Conservation (phyloP, 1,140 invertebrate genomes). For the Trichogramma pretiosum region DNA sequence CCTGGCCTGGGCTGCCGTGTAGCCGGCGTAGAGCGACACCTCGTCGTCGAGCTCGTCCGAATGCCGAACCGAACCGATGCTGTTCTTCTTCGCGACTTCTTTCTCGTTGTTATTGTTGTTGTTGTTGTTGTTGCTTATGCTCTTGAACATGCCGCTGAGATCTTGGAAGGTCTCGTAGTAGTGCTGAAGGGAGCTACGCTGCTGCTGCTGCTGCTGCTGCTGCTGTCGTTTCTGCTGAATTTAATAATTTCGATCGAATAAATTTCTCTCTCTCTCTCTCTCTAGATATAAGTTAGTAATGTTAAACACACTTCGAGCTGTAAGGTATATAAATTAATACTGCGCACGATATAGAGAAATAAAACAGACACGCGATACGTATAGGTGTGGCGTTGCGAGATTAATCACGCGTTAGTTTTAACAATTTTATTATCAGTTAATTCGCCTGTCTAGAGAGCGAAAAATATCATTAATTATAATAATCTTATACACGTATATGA, state of each 20-base stretch:
- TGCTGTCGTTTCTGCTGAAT: slow-evolving; percentile 35
- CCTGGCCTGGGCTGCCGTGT: slow-evolving; percentile 25
- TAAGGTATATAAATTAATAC: background rate
- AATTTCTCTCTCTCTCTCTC: too few relatives aligned
- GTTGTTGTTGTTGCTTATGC: too few relatives aligned
- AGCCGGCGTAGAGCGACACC: slow-evolving; percentile 23
- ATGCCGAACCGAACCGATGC: background rate
- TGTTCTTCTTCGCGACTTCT: background rate
- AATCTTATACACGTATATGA: too few relatives aligned
- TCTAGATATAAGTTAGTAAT: background rate
- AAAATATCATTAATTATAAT: too few relatives aligned
- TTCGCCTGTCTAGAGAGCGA: too few relatives aligned
- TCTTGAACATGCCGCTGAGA: slow-evolving; percentile 5
- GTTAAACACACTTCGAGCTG: background rate
- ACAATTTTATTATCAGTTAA: too few relatives aligned
- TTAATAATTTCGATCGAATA: too few relatives aligned
- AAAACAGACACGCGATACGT: background rate
- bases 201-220: slow-evolving; percentile 7
- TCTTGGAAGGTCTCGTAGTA: slow-evolving; percentile 36
- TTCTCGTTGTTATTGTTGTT: slow-evolving; percentile 6
- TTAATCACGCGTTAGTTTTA: too few relatives aligned
- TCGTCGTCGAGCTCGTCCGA: background rate
- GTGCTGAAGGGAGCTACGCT: slow-evolving; percentile 18
- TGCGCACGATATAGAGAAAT: background rate
- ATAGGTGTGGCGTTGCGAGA: too few relatives aligned